These are phyloP conservation scores for Gallinago media DNA, from an alignment of 2,113 vertebrate genomes.

Conservation along the genomic window DNA sequence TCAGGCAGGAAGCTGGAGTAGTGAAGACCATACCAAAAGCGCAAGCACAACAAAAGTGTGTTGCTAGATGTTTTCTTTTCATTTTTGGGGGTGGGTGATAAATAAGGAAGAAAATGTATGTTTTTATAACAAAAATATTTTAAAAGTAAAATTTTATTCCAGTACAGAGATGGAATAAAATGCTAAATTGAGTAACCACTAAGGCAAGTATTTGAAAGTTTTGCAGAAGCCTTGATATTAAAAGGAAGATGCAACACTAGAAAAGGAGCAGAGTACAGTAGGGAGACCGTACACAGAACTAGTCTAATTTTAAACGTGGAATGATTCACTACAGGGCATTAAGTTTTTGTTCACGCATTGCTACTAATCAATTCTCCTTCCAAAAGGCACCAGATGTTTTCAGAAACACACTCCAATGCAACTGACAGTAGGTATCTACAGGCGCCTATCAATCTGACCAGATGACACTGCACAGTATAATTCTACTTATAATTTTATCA, in stretches of 20 bases:
- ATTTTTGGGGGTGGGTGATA: not conserved
- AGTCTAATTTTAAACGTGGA: not conserved
- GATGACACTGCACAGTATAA: not conserved
- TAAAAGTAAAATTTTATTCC: not conserved
- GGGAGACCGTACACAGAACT: not conserved
- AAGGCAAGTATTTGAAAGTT: not conserved
- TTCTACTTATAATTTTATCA: not conserved
- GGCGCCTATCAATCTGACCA: not conserved
- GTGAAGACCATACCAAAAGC: not conserved
- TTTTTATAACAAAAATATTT: not conserved
- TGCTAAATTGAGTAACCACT: not conserved
- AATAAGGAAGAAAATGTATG: not conserved
- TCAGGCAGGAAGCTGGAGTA: not conserved
- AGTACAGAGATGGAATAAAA: not conserved
- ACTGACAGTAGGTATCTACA: not conserved
- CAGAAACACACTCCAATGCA: not conserved
- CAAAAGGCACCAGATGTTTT: not conserved
- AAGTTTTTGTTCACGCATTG: not conserved
- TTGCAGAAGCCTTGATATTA: not conserved
- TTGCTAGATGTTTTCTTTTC: not conserved
- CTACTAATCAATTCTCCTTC: not conserved
- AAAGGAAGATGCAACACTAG: not conserved
- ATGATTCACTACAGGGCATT: not conserved
- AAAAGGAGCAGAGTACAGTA: not conserved
- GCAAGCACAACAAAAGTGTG: fast-evolving